These are phyloP conservation scores for Siderastrea siderea DNA, from an alignment of 92 coral and sea anemone genomes.

Conservation along the genomic window DNA sequence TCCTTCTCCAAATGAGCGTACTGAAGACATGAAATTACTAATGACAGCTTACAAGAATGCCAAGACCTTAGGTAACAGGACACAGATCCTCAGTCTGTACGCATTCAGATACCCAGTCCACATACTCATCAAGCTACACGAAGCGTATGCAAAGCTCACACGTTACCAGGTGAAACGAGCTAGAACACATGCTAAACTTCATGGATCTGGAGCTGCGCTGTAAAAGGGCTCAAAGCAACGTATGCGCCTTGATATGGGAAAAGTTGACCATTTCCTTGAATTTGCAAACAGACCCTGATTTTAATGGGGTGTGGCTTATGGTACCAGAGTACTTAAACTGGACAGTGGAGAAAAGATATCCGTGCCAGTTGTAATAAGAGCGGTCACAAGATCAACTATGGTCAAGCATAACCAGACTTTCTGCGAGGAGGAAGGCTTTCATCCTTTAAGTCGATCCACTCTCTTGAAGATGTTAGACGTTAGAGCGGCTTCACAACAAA, in stretches of 20 bases:
- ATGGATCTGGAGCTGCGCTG: conserved; percentile 37
- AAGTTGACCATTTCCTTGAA: conserved; percentile 62
- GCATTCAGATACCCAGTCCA: conserved; percentile 48
- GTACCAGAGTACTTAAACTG: conserved; percentile 49
- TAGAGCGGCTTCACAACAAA: conserved; percentile 3
- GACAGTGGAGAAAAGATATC: conserved; percentile 61
- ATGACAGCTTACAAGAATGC: conserved; percentile 27
- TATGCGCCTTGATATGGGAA: conserved; percentile 40
- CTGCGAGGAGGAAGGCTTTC: background rate
- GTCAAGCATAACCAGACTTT: conserved; percentile 18
- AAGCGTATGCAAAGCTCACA: conserved; percentile 50
- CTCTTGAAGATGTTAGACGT: conserved; percentile 1
- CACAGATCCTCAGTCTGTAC: conserved; percentile 63
- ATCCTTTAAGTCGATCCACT: conserved; percentile 10
- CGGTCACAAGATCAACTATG: conserved; percentile 33
- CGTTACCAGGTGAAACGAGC: conserved; percentile 45
- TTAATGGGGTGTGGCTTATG: conserved; percentile 63
- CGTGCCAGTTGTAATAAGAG: conserved; percentile 66
- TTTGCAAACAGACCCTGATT: conserved; percentile 66
- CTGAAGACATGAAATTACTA: conserved; percentile 14
- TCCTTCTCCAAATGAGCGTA: conserved; percentile 7
- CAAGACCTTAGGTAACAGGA: conserved; percentile 15
- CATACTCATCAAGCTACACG: conserved; percentile 59
- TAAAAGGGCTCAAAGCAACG: background rate
- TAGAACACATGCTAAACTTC: conserved; percentile 32